Conservation (phyloP, 2,113 vertebrate genomes). For the Zingel zingel region DNA sequence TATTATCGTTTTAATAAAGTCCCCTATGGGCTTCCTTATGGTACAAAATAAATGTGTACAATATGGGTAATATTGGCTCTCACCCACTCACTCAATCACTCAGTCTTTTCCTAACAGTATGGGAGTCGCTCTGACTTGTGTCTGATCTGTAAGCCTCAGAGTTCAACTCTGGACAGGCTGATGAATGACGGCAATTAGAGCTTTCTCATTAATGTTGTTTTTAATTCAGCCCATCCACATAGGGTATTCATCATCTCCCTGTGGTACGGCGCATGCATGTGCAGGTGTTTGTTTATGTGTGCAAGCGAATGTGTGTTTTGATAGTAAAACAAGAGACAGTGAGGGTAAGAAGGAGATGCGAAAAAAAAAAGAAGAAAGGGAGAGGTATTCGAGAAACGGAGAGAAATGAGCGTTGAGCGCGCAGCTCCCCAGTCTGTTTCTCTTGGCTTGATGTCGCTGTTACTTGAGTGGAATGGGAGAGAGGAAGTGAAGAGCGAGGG, state of each 20-base stretch:
- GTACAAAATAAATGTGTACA: neutral
- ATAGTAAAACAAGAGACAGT: neutral
- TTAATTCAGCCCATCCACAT: slow-evolving; percentile 52
- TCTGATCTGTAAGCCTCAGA: slow-evolving; percentile 38
- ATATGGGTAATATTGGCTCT: slow-evolving; percentile 6
- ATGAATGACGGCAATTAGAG: slow-evolving; percentile 65
- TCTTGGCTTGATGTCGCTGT: slow-evolving; percentile 36
- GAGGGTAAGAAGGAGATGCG: neutral
- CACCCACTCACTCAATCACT: neutral
- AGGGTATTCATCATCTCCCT: slow-evolving; percentile 59
- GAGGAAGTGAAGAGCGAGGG: slow-evolving; percentile 15
- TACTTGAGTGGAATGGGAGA: slow-evolving; percentile 25
- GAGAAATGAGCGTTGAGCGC: neutral
- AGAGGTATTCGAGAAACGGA: neutral
- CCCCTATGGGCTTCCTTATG: too few relatives aligned
- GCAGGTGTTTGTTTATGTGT: slow-evolving; percentile 53
- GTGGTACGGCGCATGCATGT: slow-evolving; percentile 5
- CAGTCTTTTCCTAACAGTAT: neutral
- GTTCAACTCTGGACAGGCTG: slow-evolving; percentile 60
- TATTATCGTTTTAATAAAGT: too few relatives aligned
- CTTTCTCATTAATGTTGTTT: slow-evolving; percentile 69
- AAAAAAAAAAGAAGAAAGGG: neutral
- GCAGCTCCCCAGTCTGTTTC: slow-evolving; percentile 39
- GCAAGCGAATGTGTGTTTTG: slow-evolving; percentile 22
- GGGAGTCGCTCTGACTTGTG: slow-evolving; percentile 33